These are phyloP conservation scores for Leptinotarsa rubiginosa DNA, from an alignment of 2,888 invertebrate genomes.

Conservation along the genomic window DNA sequence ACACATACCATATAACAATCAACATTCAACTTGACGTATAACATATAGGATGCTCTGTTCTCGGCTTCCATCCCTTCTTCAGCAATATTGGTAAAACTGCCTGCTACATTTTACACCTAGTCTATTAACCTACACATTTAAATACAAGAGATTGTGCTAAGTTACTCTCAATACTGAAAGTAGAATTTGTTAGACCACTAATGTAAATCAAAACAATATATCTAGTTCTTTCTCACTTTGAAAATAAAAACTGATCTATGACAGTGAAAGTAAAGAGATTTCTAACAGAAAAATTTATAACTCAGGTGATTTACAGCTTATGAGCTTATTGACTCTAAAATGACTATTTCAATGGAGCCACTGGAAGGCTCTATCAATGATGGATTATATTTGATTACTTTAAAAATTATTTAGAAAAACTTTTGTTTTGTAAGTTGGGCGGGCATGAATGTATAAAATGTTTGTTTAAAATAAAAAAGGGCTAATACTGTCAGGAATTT, in stretches of 20 bases:
- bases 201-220: background rate
- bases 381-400: too few relatives aligned
- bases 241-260: background rate
- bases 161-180: slow-evolving; percentile 38
- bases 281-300: too few relatives aligned
- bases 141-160: slow-evolving; percentile 58
- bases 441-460: too few relatives aligned
- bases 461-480: too few relatives aligned
- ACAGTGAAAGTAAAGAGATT: background rate
- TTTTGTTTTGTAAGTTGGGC: too few relatives aligned
- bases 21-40: slow-evolving; percentile 63
- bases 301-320: too few relatives aligned
- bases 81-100: slow-evolving; percentile 51
- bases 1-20: slow-evolving; percentile 61
- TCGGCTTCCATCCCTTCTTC: slow-evolving; percentile 39
- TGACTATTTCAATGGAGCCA: background rate
- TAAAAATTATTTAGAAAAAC: too few relatives aligned
- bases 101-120: slow-evolving; percentile 61
- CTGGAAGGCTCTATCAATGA: too few relatives aligned
- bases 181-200: slow-evolving; percentile 53
- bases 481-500: too few relatives aligned
- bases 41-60: slow-evolving; percentile 57
- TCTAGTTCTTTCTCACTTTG: background rate
- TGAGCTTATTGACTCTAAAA: too few relatives aligned
- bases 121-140: slow-evolving; percentile 62